Percentiles rank a stretch among this genome's conserved stretches.
phyloP scores from a whole-genome alignment of 2,888 invertebrate genomes.

The Eumerus sabulonum region DNA sequence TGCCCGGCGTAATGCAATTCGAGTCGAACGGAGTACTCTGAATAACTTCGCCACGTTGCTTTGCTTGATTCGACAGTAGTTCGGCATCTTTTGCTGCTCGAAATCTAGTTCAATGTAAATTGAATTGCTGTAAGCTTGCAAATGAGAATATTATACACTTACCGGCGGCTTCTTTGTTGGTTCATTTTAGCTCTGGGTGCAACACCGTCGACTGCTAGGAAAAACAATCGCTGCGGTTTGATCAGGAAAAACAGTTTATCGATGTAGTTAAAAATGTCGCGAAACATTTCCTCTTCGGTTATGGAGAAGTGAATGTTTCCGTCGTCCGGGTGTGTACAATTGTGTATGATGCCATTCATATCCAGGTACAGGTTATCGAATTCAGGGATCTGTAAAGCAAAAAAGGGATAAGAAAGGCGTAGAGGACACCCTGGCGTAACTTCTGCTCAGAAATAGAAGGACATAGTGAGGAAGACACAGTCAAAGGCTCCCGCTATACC shows the following conservation, averaged over 20 bases:
- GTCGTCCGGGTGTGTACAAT: conserved; percentile 98
- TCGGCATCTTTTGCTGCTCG: conserved; percentile 94
- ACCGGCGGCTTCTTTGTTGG: conserved; percentile 94
- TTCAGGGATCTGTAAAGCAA: conserved; percentile 89
- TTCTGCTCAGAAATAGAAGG: no score
- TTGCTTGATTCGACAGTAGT: conserved; percentile 86
- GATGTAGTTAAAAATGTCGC: conserved; percentile 94
- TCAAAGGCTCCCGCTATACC: no score
- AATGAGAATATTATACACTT: conserved; percentile 9
- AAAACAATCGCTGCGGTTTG: conserved; percentile 94
- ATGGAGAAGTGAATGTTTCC: conserved; percentile 94
- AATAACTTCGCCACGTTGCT: conserved; percentile 87
- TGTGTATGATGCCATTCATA: conserved; percentile 98
- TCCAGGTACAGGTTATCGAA: conserved; percentile 98
- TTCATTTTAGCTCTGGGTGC: conserved; percentile 99
- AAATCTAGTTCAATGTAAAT: no score
- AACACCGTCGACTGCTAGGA: conserved; percentile 98
- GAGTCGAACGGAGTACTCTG: conserved; percentile 93
- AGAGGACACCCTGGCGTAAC: no score
- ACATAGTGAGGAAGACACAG: no score
- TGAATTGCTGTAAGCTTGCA: no score
- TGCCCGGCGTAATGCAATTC: conserved; percentile 98
- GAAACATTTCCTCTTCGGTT: conserved; percentile 94
- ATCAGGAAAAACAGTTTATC: conserved; percentile 95
- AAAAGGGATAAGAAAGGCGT: no score